A percentile compares a stretch with the other conserved stretches of the same genome.
Conservation (phyloP, 2,113 vertebrate genomes). For the Scytalopus superciliaris region DNA sequence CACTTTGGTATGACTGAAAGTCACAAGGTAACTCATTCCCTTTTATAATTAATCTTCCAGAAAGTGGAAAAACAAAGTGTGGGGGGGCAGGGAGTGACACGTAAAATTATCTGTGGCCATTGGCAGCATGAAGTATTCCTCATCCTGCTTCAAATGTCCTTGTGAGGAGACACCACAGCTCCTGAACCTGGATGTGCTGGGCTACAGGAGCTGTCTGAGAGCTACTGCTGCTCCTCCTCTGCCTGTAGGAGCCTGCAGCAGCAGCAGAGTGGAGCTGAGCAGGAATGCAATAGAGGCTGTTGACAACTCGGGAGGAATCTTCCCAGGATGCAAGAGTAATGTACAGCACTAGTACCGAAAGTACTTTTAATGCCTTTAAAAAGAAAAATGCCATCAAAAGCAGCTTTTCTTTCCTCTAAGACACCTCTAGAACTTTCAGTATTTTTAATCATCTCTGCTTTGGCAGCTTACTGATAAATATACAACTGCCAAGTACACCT, state of each 20-base stretch:
- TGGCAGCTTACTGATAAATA: background rate
- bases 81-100: fast-evolving
- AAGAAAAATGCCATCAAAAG: background rate
- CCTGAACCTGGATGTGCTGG: background rate
- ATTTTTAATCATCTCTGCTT: background rate
- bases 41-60: background rate
- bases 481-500: background rate
- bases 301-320: background rate
- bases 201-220: background rate
- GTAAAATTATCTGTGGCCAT: background rate
- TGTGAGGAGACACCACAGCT: background rate
- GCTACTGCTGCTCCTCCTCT: background rate
- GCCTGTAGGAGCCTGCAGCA: background rate
- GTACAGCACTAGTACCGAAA: background rate
- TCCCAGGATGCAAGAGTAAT: background rate
- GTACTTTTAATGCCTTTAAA: background rate
- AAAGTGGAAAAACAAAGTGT: background rate
- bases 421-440: background rate
- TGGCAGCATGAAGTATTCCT: background rate
- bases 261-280: background rate
- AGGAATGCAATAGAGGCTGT: fast-evolving
- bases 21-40: background rate
- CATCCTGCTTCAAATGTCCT: background rate
- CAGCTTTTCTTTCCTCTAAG: background rate
- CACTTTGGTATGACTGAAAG: background rate